Evolutionary conservation across 2,888 invertebrate species (phyloP).

Genomic region (Parnassius smintheus): DNA sequence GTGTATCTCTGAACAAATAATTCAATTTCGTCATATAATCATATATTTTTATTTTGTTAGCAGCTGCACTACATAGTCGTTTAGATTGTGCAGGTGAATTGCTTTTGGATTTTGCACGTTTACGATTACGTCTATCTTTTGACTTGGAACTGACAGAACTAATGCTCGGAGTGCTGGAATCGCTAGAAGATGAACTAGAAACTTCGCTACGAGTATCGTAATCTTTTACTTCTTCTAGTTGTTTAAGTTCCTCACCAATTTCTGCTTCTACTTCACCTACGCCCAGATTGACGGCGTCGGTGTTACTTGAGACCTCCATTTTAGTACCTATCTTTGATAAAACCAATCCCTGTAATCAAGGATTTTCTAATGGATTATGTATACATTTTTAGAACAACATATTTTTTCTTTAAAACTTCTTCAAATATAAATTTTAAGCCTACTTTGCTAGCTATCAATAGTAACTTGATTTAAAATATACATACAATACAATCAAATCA

Average conservation of each 20-base stretch:
- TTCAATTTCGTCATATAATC: constrained; percentile 94
- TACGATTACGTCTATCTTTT: constrained; percentile 81
- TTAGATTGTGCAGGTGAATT: constrained; percentile 65
- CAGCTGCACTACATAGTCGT: constrained; percentile 56
- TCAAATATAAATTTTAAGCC: no score
- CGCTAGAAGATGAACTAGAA: constrained; percentile 89
- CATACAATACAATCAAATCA: no score
- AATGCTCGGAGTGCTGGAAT: constrained; percentile 87
- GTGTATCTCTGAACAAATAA: constrained; percentile 96
- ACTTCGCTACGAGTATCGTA: constrained; percentile 95
- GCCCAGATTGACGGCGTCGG: constrained; percentile 84
- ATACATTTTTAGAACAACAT: no score
- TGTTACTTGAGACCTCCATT: constrained; percentile 78
- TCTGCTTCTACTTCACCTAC: constrained; percentile 86
- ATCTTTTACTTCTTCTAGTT: constrained; percentile 86
- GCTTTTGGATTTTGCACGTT: constrained; percentile 74
- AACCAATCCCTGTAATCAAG: no score
- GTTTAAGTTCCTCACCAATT: constrained; percentile 90
- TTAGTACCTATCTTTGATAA: constrained; percentile 31
- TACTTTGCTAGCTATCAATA: no score
- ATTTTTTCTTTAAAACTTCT: no score
- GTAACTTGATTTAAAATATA: no score
- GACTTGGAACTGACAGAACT: constrained; percentile 88
- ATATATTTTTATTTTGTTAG: constrained; percentile 83
- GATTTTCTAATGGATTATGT: no score